These are phyloP conservation scores for Microcebus lehilahytsara DNA, from an alignment of 2,113 vertebrate species.

Conservation along the genomic window DNA sequence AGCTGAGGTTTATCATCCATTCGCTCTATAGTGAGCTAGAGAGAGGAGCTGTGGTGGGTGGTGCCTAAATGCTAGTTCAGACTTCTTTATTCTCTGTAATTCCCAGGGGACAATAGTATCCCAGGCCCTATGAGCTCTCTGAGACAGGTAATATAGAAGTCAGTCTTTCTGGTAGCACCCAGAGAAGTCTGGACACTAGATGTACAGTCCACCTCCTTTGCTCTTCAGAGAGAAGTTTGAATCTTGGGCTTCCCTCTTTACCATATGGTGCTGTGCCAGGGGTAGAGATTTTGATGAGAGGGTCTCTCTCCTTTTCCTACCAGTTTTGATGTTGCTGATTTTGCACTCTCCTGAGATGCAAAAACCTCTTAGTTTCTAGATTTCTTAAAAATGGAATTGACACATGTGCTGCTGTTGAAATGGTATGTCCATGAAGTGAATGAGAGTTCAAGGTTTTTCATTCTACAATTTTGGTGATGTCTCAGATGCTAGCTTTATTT, in stretches of 20 bases:
- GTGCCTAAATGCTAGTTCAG: background rate
- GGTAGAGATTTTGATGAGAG: background rate
- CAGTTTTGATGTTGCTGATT: background rate
- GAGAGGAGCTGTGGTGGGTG: background rate
- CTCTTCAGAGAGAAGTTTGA: background rate
- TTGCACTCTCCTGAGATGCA: background rate
- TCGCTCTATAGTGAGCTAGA: background rate
- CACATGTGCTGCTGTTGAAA: background rate
- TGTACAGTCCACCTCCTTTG: background rate
- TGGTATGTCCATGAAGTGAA: background rate
- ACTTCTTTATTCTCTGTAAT: background rate
- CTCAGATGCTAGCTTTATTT: background rate
- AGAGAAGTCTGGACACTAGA: background rate
- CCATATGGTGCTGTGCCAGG: background rate
- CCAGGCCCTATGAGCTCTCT: background rate
- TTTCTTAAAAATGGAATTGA: background rate
- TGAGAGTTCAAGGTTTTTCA: background rate
- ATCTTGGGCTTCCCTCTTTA: rapidly evolving
- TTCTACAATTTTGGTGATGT: background rate
- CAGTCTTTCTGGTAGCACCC: background rate
- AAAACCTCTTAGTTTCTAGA: background rate
- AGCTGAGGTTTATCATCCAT: background rate
- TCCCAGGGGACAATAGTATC: background rate
- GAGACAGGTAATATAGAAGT: background rate
- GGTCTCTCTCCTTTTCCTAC: background rate